Base-by-base conservation (phyloP, 2,113 vertebrate species). In the Geococcyx californianus region DNA sequence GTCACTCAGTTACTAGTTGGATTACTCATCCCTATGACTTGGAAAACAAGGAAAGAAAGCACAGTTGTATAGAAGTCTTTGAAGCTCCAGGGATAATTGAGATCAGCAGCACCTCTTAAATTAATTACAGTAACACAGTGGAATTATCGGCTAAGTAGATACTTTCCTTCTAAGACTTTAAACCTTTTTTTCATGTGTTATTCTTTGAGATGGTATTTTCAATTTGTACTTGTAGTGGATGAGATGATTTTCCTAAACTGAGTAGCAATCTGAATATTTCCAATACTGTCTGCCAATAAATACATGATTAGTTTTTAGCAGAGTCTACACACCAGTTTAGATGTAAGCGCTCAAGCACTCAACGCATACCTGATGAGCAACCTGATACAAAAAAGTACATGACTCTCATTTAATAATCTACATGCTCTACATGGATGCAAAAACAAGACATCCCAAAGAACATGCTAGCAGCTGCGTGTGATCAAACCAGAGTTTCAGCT, bases 1-100 rank as follows among this genome's bases (percentile, higher is more conserved):
- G 95, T 95, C 95, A 96, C 94, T 94, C 91, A 93, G 72, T 87
- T 95, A 91, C 59, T 14, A 55, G 25, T 3, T 80, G 72, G 67
- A 80, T 95, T 95, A 95, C 93, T 96, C 94, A 94, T 34, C 67
- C 38, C 90, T 58, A 76, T 19, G 67, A 93, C 90, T 95, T 90
- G 90, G 95, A 97, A 96, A 97, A 96, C 94, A 96, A 93, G 87
- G 93, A 87, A 97, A 80, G 74, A 95, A 94, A 95, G 95, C 70
- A 82, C 63, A 36, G 20, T 49, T 15, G 72, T 91, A 74, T 31
- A 83, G 67, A 94, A 42, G 75, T 44, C 93, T 96, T 96, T 96
- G 95, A 97, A 97, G 93, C 85, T 95, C 82, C 59, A 10, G 79
- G 91, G 94, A 94, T 94, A 97, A 96, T 67, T 95, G 90, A 91